A percentile compares a stretch with the other conserved stretches of the same genome.
Evolutionary conservation across 2,113 vertebrate genomes (phyloP).

Genomic region (Cinclus cinclus): DNA sequence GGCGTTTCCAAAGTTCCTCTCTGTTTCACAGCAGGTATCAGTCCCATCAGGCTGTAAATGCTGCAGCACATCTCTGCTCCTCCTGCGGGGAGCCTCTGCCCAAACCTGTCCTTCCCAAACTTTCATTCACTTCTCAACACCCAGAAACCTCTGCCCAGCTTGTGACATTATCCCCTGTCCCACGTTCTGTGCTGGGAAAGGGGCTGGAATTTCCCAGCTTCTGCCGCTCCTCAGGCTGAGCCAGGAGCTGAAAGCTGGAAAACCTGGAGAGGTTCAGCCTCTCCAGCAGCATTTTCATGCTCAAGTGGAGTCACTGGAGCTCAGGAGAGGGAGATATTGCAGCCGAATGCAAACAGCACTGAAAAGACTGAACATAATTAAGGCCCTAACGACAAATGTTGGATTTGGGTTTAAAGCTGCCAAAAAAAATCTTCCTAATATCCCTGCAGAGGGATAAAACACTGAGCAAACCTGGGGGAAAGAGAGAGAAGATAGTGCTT

Average conservation of each 20-base stretch:
- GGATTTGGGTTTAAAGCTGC: background rate
- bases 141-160: background rate
- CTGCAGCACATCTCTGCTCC: background rate
- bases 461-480: constrained; percentile 37
- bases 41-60: rapidly evolving
- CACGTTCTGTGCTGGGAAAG: background rate
- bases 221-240: background rate
- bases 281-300: background rate
- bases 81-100: background rate
- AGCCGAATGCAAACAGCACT: background rate
- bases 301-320: background rate
- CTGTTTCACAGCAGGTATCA: rapidly evolving
- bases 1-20: background rate
- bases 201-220: background rate
- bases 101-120: background rate
- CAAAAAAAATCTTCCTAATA: background rate
- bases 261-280: background rate
- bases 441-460: constrained; percentile 34
- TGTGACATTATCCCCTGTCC: rapidly evolving
- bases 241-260: background rate
- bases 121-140: background rate
- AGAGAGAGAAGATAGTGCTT: background rate
- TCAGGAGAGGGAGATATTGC: background rate
- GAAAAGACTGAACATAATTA: background rate
- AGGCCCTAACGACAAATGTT: background rate